Evolutionary conservation across 2,797 vertebrate genomes (phyloP), one percentile per base, ranked within the genome.

Genomic region (Tokudaia muenninki): DNA sequence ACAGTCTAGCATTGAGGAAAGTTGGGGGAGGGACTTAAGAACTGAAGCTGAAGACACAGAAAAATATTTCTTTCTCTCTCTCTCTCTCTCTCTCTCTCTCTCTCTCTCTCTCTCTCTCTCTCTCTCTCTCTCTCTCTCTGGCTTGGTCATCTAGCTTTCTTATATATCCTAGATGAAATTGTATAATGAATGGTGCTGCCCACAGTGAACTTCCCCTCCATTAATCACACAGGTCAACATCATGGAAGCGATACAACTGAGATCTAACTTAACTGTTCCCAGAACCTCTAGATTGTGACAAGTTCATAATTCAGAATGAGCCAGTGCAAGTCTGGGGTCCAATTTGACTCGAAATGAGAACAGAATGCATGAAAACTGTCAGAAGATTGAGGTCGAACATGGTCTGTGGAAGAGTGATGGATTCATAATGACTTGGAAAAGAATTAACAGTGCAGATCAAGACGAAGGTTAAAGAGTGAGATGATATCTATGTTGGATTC

Each of bases 261-360:
- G 7, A 3, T 83, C 16, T 37, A 26, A 34, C 24, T 11, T 6
- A 37, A 26, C 37, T 70, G 44, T 86, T 50, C 29, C 63, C 21
- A 24, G 12, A n/a, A 19, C 65, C 26, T 83, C 59, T 19, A 86
- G 61, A 21, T 22, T 86, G 31, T 24, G 10, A 52, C 12, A 3
- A 67, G 63, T 67, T n/a, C 52, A 87, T n/a, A 87, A 87, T 52
- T 47, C 52, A 57, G 16, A 57, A 26, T 9, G 37, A 87, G 17
- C 34, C 22, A 37, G 8, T 9, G 22, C 0, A 37, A 22, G 1
- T 11, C 10, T 24, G 2, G 5, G 1, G 0, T 13, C 67, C 22
- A 1, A 10, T 70, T 87, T 57, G 79, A 65, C 57, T 61, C 34
- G 37, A 84, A 87, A 90, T 59, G 3, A 29, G 14, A 44, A 72